These are phyloP conservation scores for Drosophila jambulina DNA, from an alignment of 1,140 invertebrate species.

Conservation along the genomic window DNA sequence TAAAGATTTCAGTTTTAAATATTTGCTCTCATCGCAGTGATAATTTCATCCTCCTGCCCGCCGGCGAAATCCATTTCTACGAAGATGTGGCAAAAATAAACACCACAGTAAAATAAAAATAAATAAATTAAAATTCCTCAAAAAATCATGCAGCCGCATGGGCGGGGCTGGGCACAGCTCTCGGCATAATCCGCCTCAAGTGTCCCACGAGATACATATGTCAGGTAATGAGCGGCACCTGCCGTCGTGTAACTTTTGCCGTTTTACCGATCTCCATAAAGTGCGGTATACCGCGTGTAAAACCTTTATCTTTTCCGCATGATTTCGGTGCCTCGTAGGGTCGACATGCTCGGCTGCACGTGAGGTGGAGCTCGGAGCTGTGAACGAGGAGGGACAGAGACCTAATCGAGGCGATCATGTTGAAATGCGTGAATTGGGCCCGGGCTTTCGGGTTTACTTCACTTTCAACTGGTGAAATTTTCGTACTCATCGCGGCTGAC, in stretches of 20 bases:
- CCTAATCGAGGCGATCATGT: conserved; percentile 47
- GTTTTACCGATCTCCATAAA: conserved; percentile 44
- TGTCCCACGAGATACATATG: conserved; percentile 36
- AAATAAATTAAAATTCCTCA: conserved; percentile 20
- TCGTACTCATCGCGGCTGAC: conserved; percentile 46
- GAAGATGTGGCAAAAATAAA: conserved; percentile 11
- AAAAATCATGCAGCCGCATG: conserved; percentile 19
- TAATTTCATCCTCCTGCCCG: not conserved
- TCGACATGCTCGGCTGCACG: conserved; percentile 43
- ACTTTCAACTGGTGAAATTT: conserved; percentile 52
- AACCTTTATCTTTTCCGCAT: conserved; percentile 27
- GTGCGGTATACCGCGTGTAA: conserved; percentile 25
- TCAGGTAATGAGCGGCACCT: conserved; percentile 55
- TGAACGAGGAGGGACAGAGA: conserved; percentile 17
- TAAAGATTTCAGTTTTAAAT: not conserved
- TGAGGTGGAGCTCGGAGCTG: conserved; percentile 41
- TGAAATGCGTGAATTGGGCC: conserved; percentile 47
- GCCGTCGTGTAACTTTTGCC: conserved; percentile 49
- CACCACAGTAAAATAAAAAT: not conserved
- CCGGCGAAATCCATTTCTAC: conserved; percentile 5
- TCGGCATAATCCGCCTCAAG: conserved; percentile 34
- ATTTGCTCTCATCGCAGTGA: not conserved
- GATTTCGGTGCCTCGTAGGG: conserved; percentile 24
- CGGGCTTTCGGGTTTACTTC: conserved; percentile 29
- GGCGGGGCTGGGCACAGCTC: conserved; percentile 27